phyloP scores from a whole-genome alignment of 2,113 vertebrate species.

The Spea bombifrons region DNA sequence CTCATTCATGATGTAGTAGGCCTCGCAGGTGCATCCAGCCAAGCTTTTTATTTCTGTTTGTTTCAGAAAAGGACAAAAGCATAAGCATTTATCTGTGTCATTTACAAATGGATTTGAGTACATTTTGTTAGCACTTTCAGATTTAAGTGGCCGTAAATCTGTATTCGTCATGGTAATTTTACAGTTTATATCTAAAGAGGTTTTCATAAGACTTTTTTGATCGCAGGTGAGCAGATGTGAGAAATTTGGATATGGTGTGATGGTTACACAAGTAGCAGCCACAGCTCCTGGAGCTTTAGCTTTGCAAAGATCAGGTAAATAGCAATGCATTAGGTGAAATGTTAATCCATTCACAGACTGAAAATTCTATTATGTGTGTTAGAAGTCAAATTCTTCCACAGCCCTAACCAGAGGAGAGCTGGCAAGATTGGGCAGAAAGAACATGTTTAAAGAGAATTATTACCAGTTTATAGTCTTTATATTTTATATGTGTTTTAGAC shows the following conservation, averaged over 20 bases:
- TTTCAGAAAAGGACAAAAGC: not conserved
- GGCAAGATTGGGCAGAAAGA: no score
- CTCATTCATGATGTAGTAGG: not conserved
- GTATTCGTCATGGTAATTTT: not conserved
- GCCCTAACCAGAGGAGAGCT: no score
- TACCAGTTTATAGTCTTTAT: no score
- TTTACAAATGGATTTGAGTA: not conserved
- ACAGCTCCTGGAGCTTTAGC: constrained; percentile 79
- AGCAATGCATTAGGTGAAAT: no score
- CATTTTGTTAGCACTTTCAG: not conserved
- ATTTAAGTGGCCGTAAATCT: not conserved
- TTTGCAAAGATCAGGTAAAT: constrained; percentile 79
- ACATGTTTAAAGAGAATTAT: no score
- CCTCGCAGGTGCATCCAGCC: not conserved
- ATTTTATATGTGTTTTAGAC: no score
- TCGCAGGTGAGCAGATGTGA: constrained; percentile 79
- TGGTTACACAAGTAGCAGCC: constrained; percentile 85
- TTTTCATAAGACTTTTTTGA: constrained; percentile 34
- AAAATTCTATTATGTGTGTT: no score
- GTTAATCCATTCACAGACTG: no score
- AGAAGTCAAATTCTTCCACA: no score
- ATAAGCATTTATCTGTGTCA: not conserved
- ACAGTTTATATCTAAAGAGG: not conserved
- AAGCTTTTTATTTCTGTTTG: not conserved
- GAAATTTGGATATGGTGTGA: constrained; percentile 81